Evolutionary conservation across 2,797 vertebrate genomes (phyloP), one percentile per base, ranked within the genome.

Genomic region (Myotis planiceps): DNA sequence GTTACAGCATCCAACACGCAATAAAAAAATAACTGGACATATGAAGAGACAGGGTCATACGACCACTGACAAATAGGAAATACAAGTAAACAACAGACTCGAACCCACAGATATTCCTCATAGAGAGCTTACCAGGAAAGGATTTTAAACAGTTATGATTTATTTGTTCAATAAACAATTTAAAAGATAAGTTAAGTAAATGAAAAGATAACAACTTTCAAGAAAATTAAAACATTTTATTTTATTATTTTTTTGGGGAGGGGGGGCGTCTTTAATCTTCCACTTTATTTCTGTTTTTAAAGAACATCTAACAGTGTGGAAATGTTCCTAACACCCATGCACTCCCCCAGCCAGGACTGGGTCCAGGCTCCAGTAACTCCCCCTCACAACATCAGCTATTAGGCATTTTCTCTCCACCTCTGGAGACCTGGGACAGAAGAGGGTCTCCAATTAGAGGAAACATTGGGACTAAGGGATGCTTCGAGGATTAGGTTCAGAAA

Each of bases 261-360:
- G 2, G 42, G 32, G 19, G 87, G n/a, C n/a, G n/a, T 96, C 78
- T 96, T 96, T 83, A 96, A 65, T 85, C 86, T 97, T 97, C 79
- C 27, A 87, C 95, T 97, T 98, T 98, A 97, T 97, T 98, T 97
- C 86, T 88, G 74, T 90, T 96, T 97, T 97, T 92, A 97, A 97
- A 97, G 66, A 96, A 92, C 95, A 95, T 82, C 94, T 96, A 97
- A 97, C 19, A 47, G 92, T 86, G 88, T 97, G 72, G 74, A 93
- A 96, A 96, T 78, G 71, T 84, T 78, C 96, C 58, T 72, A 96
- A 81, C 71, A 82, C 82, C 89, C 71, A 91, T 72, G 80, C 87
- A 88, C 51, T 96, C 39, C 53, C 72, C 39, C 9, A 29, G 49
- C 66, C 80, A 68, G 29, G n/a, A 2, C 68, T 71, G 71, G 79